Conservation (phyloP, 2,888 invertebrate species). For the Spisula solida region DNA sequence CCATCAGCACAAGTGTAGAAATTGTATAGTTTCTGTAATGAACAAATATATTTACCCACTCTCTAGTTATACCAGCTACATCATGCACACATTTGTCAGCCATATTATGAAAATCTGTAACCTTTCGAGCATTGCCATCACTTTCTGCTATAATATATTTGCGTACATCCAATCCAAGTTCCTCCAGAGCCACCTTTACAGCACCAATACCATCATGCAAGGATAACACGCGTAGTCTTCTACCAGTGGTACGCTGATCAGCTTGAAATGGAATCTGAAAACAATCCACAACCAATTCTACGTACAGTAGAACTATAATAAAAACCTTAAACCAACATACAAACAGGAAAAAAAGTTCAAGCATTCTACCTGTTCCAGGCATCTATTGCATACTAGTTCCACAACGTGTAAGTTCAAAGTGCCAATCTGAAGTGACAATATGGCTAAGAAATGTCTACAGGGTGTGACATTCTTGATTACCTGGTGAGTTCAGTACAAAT, state of each 20-base stretch:
- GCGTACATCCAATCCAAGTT: slow-evolving; percentile 88
- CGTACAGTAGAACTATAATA: not conserved
- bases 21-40: no score
- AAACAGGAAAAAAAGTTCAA: no score
- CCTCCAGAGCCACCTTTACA: slow-evolving; percentile 88
- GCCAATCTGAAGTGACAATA: no score
- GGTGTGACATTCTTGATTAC: no score
- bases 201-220: slow-evolving; percentile 90
- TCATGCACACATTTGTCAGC: slow-evolving; percentile 88
- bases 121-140: slow-evolving; percentile 88
- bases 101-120: slow-evolving; percentile 87
- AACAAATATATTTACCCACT: no score
- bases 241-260: not conserved
- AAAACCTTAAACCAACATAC: no score
- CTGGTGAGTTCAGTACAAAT: no score
- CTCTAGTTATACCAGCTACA: slow-evolving; percentile 85
- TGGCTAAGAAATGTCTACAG: no score
- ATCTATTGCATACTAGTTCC: no score
- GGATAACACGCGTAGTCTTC: slow-evolving; percentile 88
- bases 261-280: not conserved
- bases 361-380: no score
- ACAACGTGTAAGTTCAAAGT: no score
- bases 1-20: no score
- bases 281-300: not conserved
- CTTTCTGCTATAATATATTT: slow-evolving; percentile 89